Conservation (phyloP, 2,888 invertebrate species). For the Drosophila barbarae region DNA sequence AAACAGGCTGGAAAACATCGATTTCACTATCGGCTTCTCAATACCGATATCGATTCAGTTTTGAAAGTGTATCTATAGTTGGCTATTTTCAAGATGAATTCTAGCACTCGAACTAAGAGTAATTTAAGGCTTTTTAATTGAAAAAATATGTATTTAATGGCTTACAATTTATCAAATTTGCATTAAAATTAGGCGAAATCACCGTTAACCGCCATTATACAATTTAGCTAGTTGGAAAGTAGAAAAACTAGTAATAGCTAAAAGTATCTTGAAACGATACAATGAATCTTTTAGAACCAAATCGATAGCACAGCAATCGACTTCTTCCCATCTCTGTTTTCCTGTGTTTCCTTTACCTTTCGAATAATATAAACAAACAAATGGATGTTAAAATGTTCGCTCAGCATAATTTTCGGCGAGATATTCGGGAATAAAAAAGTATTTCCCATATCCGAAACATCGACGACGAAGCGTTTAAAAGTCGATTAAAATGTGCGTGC, state of each 20-base stretch:
- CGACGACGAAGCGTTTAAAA: constrained; percentile 7
- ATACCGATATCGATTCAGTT: neutral
- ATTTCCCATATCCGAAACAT: too few species aligned
- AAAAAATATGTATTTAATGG: too few species aligned
- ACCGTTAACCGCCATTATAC: too few species aligned
- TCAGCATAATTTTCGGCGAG: neutral
- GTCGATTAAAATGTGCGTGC: neutral
- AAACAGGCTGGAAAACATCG: neutral
- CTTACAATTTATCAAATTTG: too few species aligned
- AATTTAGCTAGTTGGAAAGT: neutral
- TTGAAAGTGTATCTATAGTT: neutral
- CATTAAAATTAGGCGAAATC: too few species aligned
- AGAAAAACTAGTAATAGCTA: too few species aligned
- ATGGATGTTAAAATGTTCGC: constrained; percentile 2
- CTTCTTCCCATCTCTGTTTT: neutral
- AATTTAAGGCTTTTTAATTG: too few species aligned
- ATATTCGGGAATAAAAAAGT: neutral
- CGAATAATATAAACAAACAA: constrained; percentile 25
- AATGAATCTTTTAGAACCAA: neutral
- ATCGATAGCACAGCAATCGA: neutral
- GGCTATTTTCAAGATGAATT: neutral
- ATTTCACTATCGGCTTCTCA: neutral
- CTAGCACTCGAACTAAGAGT: too few species aligned
- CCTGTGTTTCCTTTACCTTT: neutral
- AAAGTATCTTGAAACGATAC: neutral